These are phyloP conservation scores for Poeciliopsis occidentalis DNA, from an alignment of 2,113 vertebrate species.

Conservation along the genomic window DNA sequence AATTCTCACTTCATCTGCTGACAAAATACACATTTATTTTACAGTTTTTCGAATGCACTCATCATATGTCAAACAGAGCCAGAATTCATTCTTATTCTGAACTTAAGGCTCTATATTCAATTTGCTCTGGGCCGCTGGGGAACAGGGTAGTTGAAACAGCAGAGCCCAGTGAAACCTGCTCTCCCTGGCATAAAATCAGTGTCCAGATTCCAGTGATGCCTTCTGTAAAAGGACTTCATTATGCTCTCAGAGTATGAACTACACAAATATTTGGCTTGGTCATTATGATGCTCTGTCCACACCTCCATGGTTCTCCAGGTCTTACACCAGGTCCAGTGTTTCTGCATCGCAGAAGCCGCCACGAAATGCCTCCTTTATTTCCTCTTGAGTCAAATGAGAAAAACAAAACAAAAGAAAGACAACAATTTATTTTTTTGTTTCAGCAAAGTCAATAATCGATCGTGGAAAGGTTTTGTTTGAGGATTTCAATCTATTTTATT, in stretches of 20 bases:
- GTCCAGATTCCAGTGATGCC: slow-evolving; percentile 76
- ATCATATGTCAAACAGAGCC: slow-evolving; percentile 58
- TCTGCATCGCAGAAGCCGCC: slow-evolving; percentile 53
- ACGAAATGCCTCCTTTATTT: slow-evolving; percentile 22
- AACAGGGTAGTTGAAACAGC: slow-evolving; percentile 70
- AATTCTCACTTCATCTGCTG: slow-evolving; percentile 30
- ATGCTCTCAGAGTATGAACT: slow-evolving; percentile 76
- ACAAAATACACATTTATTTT: slow-evolving; percentile 51
- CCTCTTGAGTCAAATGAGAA: slow-evolving; percentile 23
- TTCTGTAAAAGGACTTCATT: slow-evolving; percentile 78
- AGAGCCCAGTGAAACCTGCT: slow-evolving; percentile 69
- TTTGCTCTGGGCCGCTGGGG: slow-evolving; percentile 63
- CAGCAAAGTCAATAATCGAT: not conserved
- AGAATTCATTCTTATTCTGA: slow-evolving; percentile 59
- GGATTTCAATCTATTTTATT: not conserved
- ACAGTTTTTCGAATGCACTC: slow-evolving; percentile 24
- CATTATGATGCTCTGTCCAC: slow-evolving; percentile 76
- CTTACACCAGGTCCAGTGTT: slow-evolving; percentile 71
- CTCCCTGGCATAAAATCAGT: slow-evolving; percentile 71
- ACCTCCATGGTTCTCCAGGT: slow-evolving; percentile 58
- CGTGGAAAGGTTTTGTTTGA: not conserved
- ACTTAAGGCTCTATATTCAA: slow-evolving; percentile 59
- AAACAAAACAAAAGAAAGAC: slow-evolving; percentile 6
- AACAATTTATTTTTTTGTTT: not conserved
- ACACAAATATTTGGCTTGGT: slow-evolving; percentile 81